Conservation (phyloP, 2,113 vertebrate species). For the Sitta europaea region DNA sequence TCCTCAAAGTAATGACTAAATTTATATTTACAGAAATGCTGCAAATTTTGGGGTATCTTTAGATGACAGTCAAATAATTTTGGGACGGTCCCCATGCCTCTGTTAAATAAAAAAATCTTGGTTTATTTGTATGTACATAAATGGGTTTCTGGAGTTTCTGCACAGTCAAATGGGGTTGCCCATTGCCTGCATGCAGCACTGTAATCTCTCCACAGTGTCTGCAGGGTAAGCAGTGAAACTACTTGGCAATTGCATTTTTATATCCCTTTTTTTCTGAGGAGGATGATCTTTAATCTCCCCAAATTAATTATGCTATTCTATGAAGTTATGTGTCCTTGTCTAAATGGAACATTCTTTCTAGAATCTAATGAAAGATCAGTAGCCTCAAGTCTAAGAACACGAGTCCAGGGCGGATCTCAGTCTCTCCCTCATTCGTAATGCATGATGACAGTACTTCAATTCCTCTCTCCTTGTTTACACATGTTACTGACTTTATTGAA, state of each 20-base stretch:
- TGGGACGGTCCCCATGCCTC: not conserved
- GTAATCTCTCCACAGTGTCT: not conserved
- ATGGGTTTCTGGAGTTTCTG: not conserved
- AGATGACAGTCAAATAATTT: not conserved
- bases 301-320: not conserved
- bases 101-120: not conserved
- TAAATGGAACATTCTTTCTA: not conserved
- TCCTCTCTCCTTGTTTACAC: conserved; percentile 27
- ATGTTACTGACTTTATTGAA: not conserved
- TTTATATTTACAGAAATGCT: not conserved
- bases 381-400: not conserved
- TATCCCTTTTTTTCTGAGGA: not conserved
- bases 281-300: not conserved
- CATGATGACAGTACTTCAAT: not conserved
- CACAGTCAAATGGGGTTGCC: accelerated
- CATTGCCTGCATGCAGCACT: not conserved
- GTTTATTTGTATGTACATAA: not conserved
- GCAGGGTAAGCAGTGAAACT: not conserved
- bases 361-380: not conserved
- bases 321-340: not conserved
- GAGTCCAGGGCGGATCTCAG: not conserved
- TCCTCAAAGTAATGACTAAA: not conserved
- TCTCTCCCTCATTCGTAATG: not conserved
- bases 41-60: not conserved
- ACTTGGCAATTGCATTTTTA: not conserved